phyloP scores from a whole-genome alignment of 1,140 invertebrate genomes.

The Nilaparvata lugens region DNA sequence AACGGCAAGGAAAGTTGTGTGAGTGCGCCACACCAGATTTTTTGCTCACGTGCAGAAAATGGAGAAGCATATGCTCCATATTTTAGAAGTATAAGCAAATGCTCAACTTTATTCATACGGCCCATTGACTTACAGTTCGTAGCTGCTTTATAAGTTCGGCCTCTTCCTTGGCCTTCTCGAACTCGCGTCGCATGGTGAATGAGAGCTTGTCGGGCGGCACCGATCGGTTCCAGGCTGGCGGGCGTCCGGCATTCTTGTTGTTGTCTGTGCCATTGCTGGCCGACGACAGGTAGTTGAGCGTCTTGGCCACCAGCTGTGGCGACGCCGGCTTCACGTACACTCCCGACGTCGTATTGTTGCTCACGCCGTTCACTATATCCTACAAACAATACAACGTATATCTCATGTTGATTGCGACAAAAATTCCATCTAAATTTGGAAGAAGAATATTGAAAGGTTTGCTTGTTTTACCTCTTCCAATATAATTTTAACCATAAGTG shows the following conservation, averaged over 20 bases:
- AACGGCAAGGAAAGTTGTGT: too few species aligned
- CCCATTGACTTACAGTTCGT: conserved; percentile 60
- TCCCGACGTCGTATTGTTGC: background rate
- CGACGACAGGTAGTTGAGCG: conserved; percentile 34
- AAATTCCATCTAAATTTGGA: too few species aligned
- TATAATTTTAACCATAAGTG: too few species aligned
- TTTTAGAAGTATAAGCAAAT: too few species aligned
- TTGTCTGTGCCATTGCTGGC: background rate
- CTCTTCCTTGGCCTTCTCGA: conserved; percentile 83
- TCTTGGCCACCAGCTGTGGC: conserved; percentile 44
- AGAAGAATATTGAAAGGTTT: too few species aligned
- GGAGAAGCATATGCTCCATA: too few species aligned
- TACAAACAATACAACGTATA: background rate
- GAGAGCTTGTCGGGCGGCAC: conserved; percentile 64
- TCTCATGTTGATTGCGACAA: too few species aligned
- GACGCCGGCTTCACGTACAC: conserved; percentile 24
- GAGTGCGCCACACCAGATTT: too few species aligned
- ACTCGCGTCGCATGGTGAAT: conserved; percentile 86
- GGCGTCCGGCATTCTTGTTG: conserved; percentile 25
- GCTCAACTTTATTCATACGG: too few species aligned
- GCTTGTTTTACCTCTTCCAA: too few species aligned
- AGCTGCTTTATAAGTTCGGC: conserved; percentile 75
- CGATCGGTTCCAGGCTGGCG: conserved; percentile 53
- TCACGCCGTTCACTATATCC: conserved; percentile 9
- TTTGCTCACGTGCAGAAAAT: too few species aligned